Percentiles rank a stretch among this genome's conserved stretches.
These are phyloP conservation scores for Mallotus villosus DNA, from an alignment of 2,797 vertebrate genomes.

Conservation along the genomic window DNA sequence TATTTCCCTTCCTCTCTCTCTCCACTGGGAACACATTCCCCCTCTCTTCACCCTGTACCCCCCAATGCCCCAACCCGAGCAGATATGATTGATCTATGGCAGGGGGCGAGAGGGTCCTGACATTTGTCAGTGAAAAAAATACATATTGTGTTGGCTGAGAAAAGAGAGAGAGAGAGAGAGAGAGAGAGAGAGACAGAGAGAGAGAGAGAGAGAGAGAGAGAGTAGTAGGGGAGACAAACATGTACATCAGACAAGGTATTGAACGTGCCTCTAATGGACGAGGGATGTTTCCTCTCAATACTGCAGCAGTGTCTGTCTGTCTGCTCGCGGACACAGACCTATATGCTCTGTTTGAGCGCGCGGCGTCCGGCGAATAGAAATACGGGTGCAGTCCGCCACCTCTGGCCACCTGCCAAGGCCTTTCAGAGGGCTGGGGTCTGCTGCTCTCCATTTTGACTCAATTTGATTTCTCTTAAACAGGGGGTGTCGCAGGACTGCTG, in stretches of 20 bases:
- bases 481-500: slow-evolving; percentile 55
- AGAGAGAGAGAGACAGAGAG: slow-evolving; percentile 24
- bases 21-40: slow-evolving; percentile 35
- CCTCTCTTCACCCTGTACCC: slow-evolving; percentile 31
- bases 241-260: neutral
- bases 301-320: neutral
- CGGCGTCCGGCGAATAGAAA: neutral
- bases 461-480: slow-evolving; percentile 62
- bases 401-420: slow-evolving; percentile 54
- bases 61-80: slow-evolving; percentile 38
- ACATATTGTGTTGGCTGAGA: slow-evolving; percentile 73
- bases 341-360: too few species aligned
- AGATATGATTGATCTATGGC: slow-evolving; percentile 74
- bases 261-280: neutral
- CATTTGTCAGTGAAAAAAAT: slow-evolving; percentile 77
- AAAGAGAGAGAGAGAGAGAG: slow-evolving; percentile 46
- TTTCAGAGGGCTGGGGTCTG: slow-evolving; percentile 52
- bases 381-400: slow-evolving; percentile 38
- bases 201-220: slow-evolving; percentile 25
- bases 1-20: slow-evolving; percentile 36
- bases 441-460: slow-evolving; percentile 63
- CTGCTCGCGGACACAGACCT: neutral
- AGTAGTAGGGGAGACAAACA: neutral
- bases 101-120: slow-evolving; percentile 65
- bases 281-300: neutral